These are phyloP conservation scores for Ceratina japonica DNA, from an alignment of 1,140 invertebrate species.

Conservation along the genomic window DNA sequence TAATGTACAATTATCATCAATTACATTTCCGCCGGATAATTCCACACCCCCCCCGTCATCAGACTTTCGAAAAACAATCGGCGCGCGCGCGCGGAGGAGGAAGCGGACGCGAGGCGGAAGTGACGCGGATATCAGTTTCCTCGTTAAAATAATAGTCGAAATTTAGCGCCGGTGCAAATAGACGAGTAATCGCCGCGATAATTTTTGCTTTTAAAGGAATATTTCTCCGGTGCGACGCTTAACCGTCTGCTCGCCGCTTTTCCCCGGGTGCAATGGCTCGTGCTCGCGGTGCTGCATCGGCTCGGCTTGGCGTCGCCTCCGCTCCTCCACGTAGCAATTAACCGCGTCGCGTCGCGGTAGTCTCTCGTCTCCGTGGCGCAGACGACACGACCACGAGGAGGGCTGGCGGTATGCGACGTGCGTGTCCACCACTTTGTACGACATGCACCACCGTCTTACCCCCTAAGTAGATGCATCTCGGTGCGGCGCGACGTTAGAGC, in stretches of 20 bases:
- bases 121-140: too few relatives aligned
- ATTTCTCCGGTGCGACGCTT: constrained; percentile 23
- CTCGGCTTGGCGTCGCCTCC: constrained; percentile 17
- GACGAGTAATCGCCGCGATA: constrained; percentile 8
- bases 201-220: constrained; percentile 13
- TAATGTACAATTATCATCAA: too few relatives aligned
- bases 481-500: constrained; percentile 40
- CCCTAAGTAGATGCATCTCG: constrained; percentile 52
- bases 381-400: constrained; percentile 39
- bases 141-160: background rate
- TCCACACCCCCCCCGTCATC: too few relatives aligned
- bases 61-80: too few relatives aligned
- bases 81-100: too few relatives aligned
- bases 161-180: background rate
- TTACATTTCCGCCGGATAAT: too few relatives aligned
- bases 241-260: constrained; percentile 30
- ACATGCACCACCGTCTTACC: constrained; percentile 40
- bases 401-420: constrained; percentile 41
- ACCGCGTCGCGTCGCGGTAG: constrained; percentile 56
- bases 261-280: constrained; percentile 38
- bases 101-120: too few relatives aligned
- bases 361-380: constrained; percentile 40
- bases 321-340: constrained; percentile 60
- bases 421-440: constrained; percentile 59
- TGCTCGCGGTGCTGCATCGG: constrained; percentile 31